Conservation (phyloP, 2,113 vertebrate species). For the Cheirogaleus medius region DNA sequence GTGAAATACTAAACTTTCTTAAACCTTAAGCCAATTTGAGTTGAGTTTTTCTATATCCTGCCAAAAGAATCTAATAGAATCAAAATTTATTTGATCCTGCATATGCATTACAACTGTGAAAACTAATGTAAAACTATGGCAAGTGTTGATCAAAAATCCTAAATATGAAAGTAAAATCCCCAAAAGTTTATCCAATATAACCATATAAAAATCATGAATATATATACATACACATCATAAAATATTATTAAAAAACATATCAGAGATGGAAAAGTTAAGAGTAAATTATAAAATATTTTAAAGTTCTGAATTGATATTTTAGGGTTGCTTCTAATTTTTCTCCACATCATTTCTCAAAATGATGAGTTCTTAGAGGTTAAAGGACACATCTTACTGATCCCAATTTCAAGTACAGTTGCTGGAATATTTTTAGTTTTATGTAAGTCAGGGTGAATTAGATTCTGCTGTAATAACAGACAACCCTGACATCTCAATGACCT, state of each 20-base stretch:
- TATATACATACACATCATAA: not conserved
- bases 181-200: not conserved
- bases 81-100: slow-evolving; percentile 13
- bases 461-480: not conserved
- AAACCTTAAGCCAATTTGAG: not conserved
- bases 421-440: slow-evolving; percentile 6
- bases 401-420: not conserved
- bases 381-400: not conserved
- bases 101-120: not conserved
- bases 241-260: not conserved
- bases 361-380: not conserved
- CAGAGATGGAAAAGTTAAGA: not conserved
- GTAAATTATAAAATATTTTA: not conserved
- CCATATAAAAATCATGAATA: not conserved
- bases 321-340: slow-evolving; percentile 20
- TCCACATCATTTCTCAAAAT: slow-evolving; percentile 14
- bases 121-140: not conserved
- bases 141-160: slow-evolving; percentile 28
- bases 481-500: not conserved
- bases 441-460: not conserved
- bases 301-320: slow-evolving; percentile 36
- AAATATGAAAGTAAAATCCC: slow-evolving; percentile 1
- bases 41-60: slow-evolving; percentile 25
- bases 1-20: slow-evolving; percentile 13
- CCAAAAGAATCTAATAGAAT: not conserved